A percentile compares a stretch with the other conserved stretches of the same genome.
phyloP scores from a whole-genome alignment of 1,140 invertebrate species.

The Lasioglossum baleicum region DNA sequence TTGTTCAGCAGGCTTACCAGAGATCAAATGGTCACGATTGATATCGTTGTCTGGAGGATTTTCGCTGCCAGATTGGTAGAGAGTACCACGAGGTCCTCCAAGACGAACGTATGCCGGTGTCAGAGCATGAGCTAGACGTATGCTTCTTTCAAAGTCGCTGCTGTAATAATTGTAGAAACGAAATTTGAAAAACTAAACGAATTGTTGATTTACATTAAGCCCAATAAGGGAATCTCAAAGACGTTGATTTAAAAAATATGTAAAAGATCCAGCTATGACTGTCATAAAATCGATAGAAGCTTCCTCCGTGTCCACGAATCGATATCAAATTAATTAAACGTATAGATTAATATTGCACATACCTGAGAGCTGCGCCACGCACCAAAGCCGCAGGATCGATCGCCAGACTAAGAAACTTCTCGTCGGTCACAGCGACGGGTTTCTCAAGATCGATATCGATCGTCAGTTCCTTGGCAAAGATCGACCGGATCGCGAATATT shows the following conservation, averaged over 20 bases:
- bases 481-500: neutral
- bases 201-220: no score
- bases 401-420: conserved; percentile 84
- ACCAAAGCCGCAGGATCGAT: conserved; percentile 81
- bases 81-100: conserved; percentile 81
- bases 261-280: no score
- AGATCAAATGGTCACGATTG: conserved; percentile 53
- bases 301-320: no score
- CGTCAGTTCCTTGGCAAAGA: conserved; percentile 59
- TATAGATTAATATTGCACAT: conserved; percentile 54
- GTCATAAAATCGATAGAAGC: no score
- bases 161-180: conserved; percentile 26
- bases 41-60: conserved; percentile 62
- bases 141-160: conserved; percentile 38
- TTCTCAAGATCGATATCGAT: conserved; percentile 74
- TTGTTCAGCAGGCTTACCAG: conserved; percentile 60
- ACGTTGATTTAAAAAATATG: no score
- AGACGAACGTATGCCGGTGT: conserved; percentile 83
- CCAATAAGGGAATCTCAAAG: no score
- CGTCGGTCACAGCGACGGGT: conserved; percentile 80
- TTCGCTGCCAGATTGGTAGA: conserved; percentile 76
- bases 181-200: neutral
- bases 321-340: no score
- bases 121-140: conserved; percentile 82
- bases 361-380: conserved; percentile 74